phyloP scores from a whole-genome alignment of 2,797 vertebrate species.

The Alfaro cultratus region DNA sequence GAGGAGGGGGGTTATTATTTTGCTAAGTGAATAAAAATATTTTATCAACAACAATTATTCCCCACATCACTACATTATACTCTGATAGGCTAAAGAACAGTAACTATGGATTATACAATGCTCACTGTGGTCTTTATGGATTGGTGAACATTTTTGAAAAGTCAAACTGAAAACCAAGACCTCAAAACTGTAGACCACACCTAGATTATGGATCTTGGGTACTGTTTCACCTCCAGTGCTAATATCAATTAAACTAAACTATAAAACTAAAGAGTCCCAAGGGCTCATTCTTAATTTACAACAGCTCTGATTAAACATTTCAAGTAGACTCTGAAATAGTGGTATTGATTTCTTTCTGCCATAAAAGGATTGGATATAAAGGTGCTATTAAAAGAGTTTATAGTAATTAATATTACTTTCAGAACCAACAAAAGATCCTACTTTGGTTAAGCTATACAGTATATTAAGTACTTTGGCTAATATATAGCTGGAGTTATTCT shows the following conservation, averaged over 20 bases:
- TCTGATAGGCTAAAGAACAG: neutral
- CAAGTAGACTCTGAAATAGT: neutral
- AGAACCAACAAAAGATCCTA: slow-evolving; percentile 13
- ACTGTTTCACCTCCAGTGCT: neutral
- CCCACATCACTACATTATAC: neutral
- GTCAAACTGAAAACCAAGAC: neutral
- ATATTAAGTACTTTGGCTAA: neutral
- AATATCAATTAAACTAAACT: neutral
- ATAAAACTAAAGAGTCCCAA: neutral
- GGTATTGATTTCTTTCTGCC: neutral
- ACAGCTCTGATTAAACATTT: slow-evolving; percentile 3
- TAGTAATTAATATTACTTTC: slow-evolving; percentile 25
- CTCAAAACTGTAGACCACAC: neutral
- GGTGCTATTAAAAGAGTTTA: slow-evolving; percentile 5
- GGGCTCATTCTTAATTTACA: slow-evolving; percentile 2
- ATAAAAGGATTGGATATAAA: neutral
- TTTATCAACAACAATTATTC: neutral
- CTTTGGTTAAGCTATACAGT: neutral
- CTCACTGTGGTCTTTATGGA: neutral
- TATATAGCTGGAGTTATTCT: slow-evolving; percentile 21
- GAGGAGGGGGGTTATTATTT: neutral
- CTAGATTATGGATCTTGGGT: neutral
- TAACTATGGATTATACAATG: neutral
- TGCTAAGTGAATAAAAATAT: neutral
- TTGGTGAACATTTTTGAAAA: neutral